Evolutionary conservation across 2,113 vertebrate genomes (phyloP).

Genomic region (Acrocephalus kingi): DNA sequence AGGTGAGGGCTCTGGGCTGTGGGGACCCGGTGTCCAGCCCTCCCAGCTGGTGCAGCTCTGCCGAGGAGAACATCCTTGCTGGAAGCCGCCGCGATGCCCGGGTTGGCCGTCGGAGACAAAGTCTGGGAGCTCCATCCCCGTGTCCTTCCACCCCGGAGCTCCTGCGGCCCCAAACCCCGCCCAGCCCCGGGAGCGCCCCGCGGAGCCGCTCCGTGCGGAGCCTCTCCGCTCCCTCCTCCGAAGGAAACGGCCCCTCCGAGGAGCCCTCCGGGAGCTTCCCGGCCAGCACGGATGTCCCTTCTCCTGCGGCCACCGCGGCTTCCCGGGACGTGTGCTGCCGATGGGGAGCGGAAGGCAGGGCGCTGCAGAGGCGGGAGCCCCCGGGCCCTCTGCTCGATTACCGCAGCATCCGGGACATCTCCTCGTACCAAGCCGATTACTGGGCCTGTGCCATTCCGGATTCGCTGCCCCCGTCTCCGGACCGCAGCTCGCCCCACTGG

Average conservation of each 20-base stretch:
- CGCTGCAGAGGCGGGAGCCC: background rate
- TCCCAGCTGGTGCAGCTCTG: background rate
- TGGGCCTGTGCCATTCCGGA: slow-evolving; percentile 88
- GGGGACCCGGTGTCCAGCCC: background rate
- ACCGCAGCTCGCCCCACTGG: slow-evolving; percentile 83
- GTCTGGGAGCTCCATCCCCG: background rate
- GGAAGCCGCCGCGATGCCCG: background rate
- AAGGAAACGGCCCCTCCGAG: slow-evolving; percentile 17
- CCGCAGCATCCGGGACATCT: background rate
- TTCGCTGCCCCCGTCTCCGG: slow-evolving; percentile 76
- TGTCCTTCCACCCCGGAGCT: background rate
- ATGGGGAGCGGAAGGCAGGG: background rate
- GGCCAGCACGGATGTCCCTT: background rate
- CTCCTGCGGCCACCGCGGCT: background rate
- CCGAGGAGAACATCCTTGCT: background rate
- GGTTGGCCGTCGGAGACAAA: background rate
- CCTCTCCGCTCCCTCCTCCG: slow-evolving; percentile 28
- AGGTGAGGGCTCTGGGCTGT: background rate
- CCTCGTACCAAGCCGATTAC: slow-evolving; percentile 80
- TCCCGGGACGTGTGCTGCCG: background rate
- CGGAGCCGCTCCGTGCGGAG: slow-evolving; percentile 5
- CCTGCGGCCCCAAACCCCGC: background rate
- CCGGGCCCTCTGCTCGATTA: background rate
- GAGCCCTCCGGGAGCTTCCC: background rate
- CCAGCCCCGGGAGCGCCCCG: background rate